Conservation (phyloP, 2,113 vertebrate species). For the Pelobates fuscus region DNA sequence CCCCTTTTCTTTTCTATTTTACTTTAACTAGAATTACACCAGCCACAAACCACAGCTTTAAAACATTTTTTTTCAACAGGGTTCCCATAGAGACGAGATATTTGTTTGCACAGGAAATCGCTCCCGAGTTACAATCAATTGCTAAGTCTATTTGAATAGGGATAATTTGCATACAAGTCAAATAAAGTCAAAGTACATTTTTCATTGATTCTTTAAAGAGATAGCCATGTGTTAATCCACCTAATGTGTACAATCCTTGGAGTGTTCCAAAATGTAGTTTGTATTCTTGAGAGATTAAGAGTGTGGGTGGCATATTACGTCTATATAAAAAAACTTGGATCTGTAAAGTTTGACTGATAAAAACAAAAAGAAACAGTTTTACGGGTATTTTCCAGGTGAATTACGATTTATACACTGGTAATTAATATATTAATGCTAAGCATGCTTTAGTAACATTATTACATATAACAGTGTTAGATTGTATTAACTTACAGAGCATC, state of each 20-base stretch:
- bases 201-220: constrained; percentile 28
- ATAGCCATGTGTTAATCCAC: background rate
- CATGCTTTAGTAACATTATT: too few species aligned
- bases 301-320: background rate
- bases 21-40: constrained; percentile 7
- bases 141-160: constrained; percentile 14
- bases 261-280: background rate
- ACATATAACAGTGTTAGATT: too few species aligned
- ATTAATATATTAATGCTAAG: too few species aligned
- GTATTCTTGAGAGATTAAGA: constrained; percentile 7
- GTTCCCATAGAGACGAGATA: constrained; percentile 23
- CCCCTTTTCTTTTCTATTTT: background rate
- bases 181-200: constrained; percentile 44
- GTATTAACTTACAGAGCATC: too few species aligned
- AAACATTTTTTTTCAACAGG: constrained; percentile 1
- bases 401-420: too few species aligned
- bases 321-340: background rate
- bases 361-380: too few species aligned
- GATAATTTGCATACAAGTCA: constrained; percentile 38
- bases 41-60: background rate
- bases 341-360: too few species aligned
- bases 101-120: constrained; percentile 33
- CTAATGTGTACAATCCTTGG: constrained; percentile 1
- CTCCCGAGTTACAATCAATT: constrained; percentile 18
- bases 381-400: too few species aligned